Evolutionary conservation across 2,888 invertebrate species (phyloP), one percentile per base, ranked within the genome.

Genomic region (Liopterus haemorrhoidalis): DNA sequence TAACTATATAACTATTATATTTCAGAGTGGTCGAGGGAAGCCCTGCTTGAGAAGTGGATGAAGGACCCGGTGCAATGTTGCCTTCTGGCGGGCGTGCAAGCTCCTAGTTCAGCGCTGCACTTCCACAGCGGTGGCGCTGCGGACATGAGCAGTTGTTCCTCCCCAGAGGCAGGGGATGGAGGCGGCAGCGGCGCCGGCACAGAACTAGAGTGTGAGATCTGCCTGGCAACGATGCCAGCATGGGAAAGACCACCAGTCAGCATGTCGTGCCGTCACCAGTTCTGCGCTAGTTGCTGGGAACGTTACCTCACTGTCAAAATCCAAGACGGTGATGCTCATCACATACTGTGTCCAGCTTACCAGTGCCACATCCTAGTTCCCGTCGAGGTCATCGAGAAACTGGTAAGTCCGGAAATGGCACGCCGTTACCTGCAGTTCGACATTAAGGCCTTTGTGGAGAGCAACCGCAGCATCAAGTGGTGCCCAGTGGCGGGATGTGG

Each of bases 391-490:
- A 79, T 82, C 44, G 81, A 82, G 62, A 73, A 71, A 51, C 63
- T 80, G 42, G 79, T 82, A n/a, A 76, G 77, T 41, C 73, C 79
- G 2, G 76, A 79, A 52, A 77, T 80, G 70, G 79, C 80, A 5
- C 65, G 76, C 32, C 67, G 79, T 56, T 81, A 81, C 59, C 66
- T 81, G 15, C 79, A 81, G 59, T 81, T 81, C 64, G 81, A 81
- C 63, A 81, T 81, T 49, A 78, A 81, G 70, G 81, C 80, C 3
- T 81, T 81, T 65, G 81, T 82, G 30, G 81, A 81, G 56, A 78
- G 78, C 50, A 82, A 81, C 61, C 78, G 79, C 48, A 71, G 71
- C 53, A 81, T 82, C 52, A 81, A 82, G 63, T 82, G 81, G 81
- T 82, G 81, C 58, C 81, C 81, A 2, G 74, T 72, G 55, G 76